These are phyloP conservation scores for Hydrolagus colliei DNA, from an alignment of 2,797 vertebrate genomes.

Conservation along the genomic window DNA sequence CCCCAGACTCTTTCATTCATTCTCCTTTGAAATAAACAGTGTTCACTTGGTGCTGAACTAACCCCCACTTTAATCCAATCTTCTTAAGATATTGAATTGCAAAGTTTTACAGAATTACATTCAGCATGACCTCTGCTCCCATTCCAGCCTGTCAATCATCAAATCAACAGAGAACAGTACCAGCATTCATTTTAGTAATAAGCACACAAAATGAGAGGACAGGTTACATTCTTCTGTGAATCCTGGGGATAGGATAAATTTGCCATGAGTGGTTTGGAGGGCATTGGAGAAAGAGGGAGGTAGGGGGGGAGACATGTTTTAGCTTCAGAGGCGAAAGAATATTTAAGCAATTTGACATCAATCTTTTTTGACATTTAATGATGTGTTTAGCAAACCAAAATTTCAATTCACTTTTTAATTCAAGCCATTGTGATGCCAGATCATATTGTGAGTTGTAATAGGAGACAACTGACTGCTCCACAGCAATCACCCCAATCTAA, in stretches of 20 bases:
- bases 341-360: constrained; percentile 7
- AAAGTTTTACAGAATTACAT: too few relatives aligned
- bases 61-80: too few relatives aligned
- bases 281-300: too few relatives aligned
- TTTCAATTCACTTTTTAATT: not conserved
- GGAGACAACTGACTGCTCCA: too few relatives aligned
- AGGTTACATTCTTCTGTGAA: not conserved
- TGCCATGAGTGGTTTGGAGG: not conserved
- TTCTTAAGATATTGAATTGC: too few relatives aligned
- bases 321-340: not conserved
- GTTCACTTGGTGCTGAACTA: too few relatives aligned
- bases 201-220: not conserved
- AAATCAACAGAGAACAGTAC: not conserved
- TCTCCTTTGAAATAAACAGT: too few relatives aligned
- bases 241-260: not conserved
- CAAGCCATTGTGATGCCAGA: not conserved
- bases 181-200: not conserved
- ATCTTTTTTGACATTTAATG: not conserved
- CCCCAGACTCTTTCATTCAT: too few relatives aligned
- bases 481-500: too few relatives aligned
- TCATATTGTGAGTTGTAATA: too few relatives aligned
- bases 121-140: not conserved
- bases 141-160: not conserved
- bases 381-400: not conserved
- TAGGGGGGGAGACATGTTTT: too few relatives aligned